A percentile compares a stretch with the other conserved stretches of the same genome.
Evolutionary conservation across 1,140 invertebrate genomes (phyloP).

Genomic region (Lasaia peninsularis): DNA sequence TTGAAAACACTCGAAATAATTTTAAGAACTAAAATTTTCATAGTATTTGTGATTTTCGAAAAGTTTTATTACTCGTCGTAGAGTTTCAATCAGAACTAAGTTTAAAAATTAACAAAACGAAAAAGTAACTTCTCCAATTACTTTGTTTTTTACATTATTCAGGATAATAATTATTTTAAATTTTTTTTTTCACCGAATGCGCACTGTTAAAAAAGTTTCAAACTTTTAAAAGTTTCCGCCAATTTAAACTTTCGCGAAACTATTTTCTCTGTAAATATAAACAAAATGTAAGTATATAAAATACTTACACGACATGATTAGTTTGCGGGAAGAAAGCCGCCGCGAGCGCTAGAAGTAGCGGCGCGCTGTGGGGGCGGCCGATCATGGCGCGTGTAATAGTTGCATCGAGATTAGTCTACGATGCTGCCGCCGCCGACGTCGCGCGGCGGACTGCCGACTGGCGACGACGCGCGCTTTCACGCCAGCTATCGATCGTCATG

Average conservation of each 20-base stretch:
- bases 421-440: constrained; percentile 38
- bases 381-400: constrained; percentile 47
- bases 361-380: constrained; percentile 49
- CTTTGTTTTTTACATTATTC: neutral
- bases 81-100: too few species aligned
- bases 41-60: too few species aligned
- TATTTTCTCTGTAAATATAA: neutral
- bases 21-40: too few species aligned
- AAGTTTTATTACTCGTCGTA: too few species aligned
- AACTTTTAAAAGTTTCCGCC: constrained; percentile 9
- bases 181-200: neutral
- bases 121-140: neutral
- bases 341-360: constrained; percentile 53
- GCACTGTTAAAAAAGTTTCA: neutral
- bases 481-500: constrained; percentile 43
- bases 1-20: too few species aligned
- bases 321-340: constrained; percentile 55
- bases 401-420: constrained; percentile 41
- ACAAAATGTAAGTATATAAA: constrained; percentile 3
- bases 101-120: too few species aligned
- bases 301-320: constrained; percentile 64
- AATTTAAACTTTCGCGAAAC: constrained; percentile 16
- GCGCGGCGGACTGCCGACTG: constrained; percentile 43
- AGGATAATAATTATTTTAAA: neutral
- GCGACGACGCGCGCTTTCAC: constrained; percentile 12